phyloP scores from a whole-genome alignment of 2,797 vertebrate genomes.

The Gobionotothen gibberifrons region DNA sequence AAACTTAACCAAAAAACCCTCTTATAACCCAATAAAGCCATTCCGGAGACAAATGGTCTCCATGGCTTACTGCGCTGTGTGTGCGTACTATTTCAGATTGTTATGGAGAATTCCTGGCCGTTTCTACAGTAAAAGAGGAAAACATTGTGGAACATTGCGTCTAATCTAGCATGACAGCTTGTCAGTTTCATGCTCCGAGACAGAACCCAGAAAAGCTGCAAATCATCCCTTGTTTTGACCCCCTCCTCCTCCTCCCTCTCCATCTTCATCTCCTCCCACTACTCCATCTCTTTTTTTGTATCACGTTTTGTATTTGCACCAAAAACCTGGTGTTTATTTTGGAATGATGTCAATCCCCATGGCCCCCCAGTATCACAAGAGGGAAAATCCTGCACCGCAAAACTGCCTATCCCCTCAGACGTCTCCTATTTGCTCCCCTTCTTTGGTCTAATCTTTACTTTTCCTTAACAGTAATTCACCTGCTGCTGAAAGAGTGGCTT shows the following conservation, averaged over 20 bases:
- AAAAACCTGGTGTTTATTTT: slow-evolving; percentile 76
- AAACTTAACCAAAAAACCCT: slow-evolving; percentile 48
- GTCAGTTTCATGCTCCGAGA: slow-evolving; percentile 75
- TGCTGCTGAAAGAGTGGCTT: slow-evolving; percentile 66
- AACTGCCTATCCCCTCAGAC: slow-evolving; percentile 23
- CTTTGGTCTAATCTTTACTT: slow-evolving; percentile 45
- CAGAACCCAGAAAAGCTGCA: slow-evolving; percentile 77
- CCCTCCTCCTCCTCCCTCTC: slow-evolving; percentile 36
- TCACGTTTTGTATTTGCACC: slow-evolving; percentile 66
- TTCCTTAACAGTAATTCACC: slow-evolving; percentile 64
- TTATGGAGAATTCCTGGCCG: slow-evolving; percentile 59
- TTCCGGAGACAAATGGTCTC: slow-evolving; percentile 65
- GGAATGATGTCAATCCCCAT: slow-evolving; percentile 67
- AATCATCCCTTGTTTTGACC: slow-evolving; percentile 67
- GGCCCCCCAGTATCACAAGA: slow-evolving; percentile 49
- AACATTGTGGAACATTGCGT: slow-evolving; percentile 67
- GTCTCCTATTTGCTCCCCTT: slow-evolving; percentile 42
- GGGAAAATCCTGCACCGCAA: slow-evolving; percentile 55
- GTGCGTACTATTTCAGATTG: slow-evolving; percentile 46
- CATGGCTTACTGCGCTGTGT: slow-evolving; percentile 36
- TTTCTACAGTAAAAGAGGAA: slow-evolving; percentile 68
- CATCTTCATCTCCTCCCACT: slow-evolving; percentile 18
- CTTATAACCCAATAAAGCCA: slow-evolving; percentile 59
- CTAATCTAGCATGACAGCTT: slow-evolving; percentile 80
- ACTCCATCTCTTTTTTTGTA: slow-evolving; percentile 19